phyloP scores from a whole-genome alignment of 2,888 invertebrate genomes.

The Pseudoips prasinana region DNA sequence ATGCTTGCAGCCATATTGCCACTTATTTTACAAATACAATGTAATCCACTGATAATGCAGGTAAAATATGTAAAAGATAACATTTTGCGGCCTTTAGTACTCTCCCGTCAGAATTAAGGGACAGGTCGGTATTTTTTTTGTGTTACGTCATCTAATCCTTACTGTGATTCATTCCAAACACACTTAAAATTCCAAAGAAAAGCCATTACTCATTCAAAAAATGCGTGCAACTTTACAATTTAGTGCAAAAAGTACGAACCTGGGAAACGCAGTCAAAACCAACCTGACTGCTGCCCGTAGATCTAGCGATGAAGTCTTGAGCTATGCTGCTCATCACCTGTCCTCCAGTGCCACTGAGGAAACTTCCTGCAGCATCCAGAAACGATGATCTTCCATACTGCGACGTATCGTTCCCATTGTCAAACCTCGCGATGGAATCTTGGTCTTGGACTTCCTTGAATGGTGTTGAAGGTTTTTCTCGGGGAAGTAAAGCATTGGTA shows the following conservation, averaged over 20 bases:
- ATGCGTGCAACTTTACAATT: constrained; percentile 57
- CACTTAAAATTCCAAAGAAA: constrained; percentile 24
- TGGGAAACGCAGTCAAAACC: constrained; percentile 78
- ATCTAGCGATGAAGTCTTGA: constrained; percentile 85
- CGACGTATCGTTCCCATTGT: constrained; percentile 52
- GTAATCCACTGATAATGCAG: too few species aligned
- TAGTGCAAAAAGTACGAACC: constrained; percentile 71
- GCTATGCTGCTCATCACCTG: constrained; percentile 83
- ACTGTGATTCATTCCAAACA: constrained; percentile 18
- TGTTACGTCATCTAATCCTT: constrained; percentile 19
- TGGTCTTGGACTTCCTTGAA: constrained; percentile 49
- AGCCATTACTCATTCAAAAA: constrained; percentile 38
- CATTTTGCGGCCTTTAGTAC: too few species aligned
- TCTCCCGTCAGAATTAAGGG: not conserved
- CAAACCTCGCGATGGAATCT: constrained; percentile 51
- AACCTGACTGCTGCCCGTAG: constrained; percentile 87
- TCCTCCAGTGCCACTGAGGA: constrained; percentile 69
- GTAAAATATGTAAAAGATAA: too few species aligned
- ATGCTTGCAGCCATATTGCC: too few species aligned
- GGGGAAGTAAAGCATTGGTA: constrained; percentile 56
- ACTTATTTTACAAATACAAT: too few species aligned
- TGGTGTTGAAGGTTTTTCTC: constrained; percentile 50
- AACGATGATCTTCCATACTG: constrained; percentile 61
- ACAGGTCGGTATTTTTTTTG: not conserved
- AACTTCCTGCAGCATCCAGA: constrained; percentile 63